These are phyloP conservation scores for Homarus gammarus DNA, from an alignment of 2,888 invertebrate species.

Conservation along the genomic window DNA sequence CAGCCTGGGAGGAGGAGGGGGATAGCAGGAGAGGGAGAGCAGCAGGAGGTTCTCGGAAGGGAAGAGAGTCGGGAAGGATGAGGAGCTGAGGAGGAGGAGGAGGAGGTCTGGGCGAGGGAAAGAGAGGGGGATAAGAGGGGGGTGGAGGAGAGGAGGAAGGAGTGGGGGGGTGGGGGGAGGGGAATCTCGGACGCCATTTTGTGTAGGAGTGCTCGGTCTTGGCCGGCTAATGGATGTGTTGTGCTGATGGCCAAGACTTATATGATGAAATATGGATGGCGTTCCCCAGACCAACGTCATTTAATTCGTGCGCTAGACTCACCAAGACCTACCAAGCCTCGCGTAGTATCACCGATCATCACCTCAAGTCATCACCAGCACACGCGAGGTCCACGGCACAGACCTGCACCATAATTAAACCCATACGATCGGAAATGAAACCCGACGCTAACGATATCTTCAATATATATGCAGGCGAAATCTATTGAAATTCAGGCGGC, in stretches of 20 bases:
- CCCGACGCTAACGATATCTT: constrained; percentile 67
- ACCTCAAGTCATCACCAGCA: neutral
- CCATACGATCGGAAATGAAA: constrained; percentile 71
- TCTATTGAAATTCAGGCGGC: constrained; percentile 68
- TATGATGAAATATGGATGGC: constrained; percentile 64
- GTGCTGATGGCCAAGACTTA: constrained; percentile 66
- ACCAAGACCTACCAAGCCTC: neutral
- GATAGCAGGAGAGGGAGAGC: constrained; percentile 11
- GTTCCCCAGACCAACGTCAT: constrained; percentile 23
- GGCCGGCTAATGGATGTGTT: constrained; percentile 61
- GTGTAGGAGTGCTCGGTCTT: constrained; percentile 59
- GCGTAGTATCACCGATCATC: constrained; percentile 11
- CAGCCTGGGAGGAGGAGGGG: neutral
- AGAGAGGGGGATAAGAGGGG: neutral
- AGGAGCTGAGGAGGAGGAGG: constrained; percentile 45
- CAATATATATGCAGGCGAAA: constrained; percentile 69
- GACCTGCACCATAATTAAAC: constrained; percentile 54
- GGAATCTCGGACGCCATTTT: constrained; percentile 65
- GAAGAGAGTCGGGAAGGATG: constrained; percentile 53
- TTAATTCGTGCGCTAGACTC: constrained; percentile 27
- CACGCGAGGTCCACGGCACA: neutral
- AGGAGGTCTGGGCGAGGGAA: constrained; percentile 30
- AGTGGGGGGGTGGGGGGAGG: neutral
- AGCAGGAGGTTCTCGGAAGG: constrained; percentile 50
- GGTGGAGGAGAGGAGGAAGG: neutral